Evolutionary conservation across 2,113 vertebrate species (phyloP).

Genomic region (Neotragus moschatus): DNA sequence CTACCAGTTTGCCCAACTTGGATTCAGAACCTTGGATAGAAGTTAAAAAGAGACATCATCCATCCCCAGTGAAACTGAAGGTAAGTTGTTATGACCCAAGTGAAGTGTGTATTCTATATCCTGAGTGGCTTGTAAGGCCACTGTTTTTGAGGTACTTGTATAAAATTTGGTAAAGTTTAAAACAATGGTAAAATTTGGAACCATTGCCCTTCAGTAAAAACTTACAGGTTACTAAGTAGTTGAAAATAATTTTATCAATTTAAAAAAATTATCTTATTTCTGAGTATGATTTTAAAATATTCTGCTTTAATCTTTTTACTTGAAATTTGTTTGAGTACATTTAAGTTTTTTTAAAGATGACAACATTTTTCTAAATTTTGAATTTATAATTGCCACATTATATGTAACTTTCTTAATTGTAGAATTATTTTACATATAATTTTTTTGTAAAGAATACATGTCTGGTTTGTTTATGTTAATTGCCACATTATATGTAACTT

Average conservation of each 20-base stretch:
- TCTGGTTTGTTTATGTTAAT: neutral
- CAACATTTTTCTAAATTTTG: neutral
- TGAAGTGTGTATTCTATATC: neutral
- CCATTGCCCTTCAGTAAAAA: neutral
- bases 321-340: neutral
- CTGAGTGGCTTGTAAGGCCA: neutral
- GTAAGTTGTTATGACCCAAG: constrained; percentile 71
- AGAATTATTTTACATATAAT: neutral
- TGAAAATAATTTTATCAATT: neutral
- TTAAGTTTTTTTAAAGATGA: neutral
- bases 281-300: neutral
- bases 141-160: neutral
- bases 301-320: neutral
- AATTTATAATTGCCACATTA: neutral
- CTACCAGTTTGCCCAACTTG: constrained; percentile 85
- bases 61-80: constrained; percentile 84
- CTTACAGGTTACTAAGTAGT: neutral
- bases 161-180: neutral
- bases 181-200: neutral
- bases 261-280: neutral
- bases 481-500: neutral
- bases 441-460: neutral
- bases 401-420: neutral
- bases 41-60: constrained; percentile 89
- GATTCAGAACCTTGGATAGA: constrained; percentile 92